Percentiles rank a stretch among this genome's conserved stretches.
phyloP scores from a whole-genome alignment of 2,113 vertebrate species.

The Eleginops maclovinus region DNA sequence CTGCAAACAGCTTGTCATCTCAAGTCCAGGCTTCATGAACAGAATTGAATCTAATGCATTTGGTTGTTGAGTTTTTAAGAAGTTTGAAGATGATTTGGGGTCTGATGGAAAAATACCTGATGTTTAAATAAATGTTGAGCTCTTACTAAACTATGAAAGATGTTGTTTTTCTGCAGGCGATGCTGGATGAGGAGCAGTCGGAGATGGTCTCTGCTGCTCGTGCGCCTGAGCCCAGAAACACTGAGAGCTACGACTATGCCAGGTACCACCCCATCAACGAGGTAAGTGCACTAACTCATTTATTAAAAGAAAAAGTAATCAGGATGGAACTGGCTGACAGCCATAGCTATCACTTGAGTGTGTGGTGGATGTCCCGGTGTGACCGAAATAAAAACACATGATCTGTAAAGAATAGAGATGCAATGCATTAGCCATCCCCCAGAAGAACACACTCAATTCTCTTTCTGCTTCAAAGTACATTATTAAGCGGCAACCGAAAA shows the following conservation, averaged over 20 bases:
- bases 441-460: not conserved
- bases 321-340: not conserved
- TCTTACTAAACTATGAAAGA: not conserved
- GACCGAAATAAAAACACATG: not conserved
- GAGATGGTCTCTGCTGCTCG: slow-evolving; percentile 78
- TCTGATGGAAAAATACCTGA: not conserved
- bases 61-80: not conserved
- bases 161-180: slow-evolving; percentile 64
- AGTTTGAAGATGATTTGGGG: not conserved
- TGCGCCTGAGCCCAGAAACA: slow-evolving; percentile 71
- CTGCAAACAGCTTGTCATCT: not conserved
- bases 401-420: not conserved
- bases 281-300: slow-evolving; percentile 70
- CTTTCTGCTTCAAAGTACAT: not conserved
- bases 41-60: not conserved
- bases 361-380: no score
- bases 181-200: slow-evolving; percentile 86
- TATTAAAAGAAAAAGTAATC: not conserved
- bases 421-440: not conserved
- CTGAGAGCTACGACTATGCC: slow-evolving; percentile 82
- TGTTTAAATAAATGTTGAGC: no score
- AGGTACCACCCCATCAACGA: slow-evolving; percentile 88
- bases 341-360: not conserved
- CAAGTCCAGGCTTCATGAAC: not conserved
- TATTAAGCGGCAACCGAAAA: not conserved